Evolutionary conservation across 1,140 invertebrate species (phyloP), one percentile per base, ranked within the genome.

Genomic region (Nymphalis io): DNA sequence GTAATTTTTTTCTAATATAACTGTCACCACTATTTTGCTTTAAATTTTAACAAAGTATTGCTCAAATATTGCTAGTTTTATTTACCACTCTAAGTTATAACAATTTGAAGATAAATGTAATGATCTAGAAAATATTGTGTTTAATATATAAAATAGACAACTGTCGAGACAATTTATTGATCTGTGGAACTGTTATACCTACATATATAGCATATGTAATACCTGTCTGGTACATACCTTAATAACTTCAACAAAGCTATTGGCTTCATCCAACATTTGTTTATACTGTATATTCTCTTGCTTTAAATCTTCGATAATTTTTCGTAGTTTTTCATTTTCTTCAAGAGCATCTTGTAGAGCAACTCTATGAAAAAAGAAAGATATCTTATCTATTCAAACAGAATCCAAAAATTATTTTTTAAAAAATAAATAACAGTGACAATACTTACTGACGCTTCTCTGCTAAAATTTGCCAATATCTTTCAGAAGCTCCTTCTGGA

Each of bases 391-490:
- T 18, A 16, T 5, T 48, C 40, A 42, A 1, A 0, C 11, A 15
- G 1, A n/a, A 15, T 42, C 15, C 13, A 15, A 42, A 42, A 42
- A 42, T n/a, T n/a, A 42, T 42, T 3, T 42, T 15, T 42, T 42
- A 6, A 46, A 4, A 46, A 46, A n/a, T 46, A 46, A 8, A 46
- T 5, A 4, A n/a, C n/a, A n/a, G n/a, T 42, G 39, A 46, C 16
- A 6, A 8, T 77, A 84, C 85, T 87, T 92, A 92, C 80, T 93
- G 89, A 33, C 94, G 92, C 68, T 93, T 94, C 84, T 95, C 95
- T 62, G 95, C 94, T 59, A 95, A 74, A 42, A 93, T 85, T 90
- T 95, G 80, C 95, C 95, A 96, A 81, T 95, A 95, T 72, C 93
- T 93, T 78, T 93, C 93, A 72, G 94, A 95, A 21, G 95, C 93